Evolutionary conservation across 1,140 invertebrate species (phyloP).

Genomic region (Drosophila cardini): DNA sequence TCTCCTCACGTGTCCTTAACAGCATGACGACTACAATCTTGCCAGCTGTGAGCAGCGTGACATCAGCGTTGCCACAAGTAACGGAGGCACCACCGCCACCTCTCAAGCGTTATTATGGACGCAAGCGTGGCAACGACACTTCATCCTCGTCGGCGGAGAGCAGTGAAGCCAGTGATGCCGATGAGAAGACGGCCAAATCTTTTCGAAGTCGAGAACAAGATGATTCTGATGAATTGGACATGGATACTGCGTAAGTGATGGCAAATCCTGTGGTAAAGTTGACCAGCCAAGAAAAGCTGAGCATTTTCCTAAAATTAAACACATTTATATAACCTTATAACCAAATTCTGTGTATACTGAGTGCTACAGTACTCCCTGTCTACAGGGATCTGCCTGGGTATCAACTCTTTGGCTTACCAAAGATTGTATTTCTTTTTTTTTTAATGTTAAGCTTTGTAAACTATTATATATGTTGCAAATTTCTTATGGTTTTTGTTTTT

Average conservation of each 20-base stretch:
- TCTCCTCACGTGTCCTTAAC: conserved; percentile 54
- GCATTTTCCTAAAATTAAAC: background rate
- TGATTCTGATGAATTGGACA: conserved; percentile 77
- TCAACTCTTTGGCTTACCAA: too few relatives aligned
- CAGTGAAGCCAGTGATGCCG: conserved; percentile 63
- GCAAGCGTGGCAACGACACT: conserved; percentile 87
- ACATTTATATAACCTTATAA: too few relatives aligned
- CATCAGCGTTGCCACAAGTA: conserved; percentile 48
- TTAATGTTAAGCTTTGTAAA: too few relatives aligned
- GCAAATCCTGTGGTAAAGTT: conserved; percentile 71
- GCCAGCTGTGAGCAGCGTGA: background rate
- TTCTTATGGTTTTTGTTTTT: background rate
- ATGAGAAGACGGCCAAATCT: conserved; percentile 57
- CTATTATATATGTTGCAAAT: background rate
- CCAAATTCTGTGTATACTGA: too few relatives aligned
- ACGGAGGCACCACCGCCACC: conserved; percentile 81
- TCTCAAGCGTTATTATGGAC: conserved; percentile 88
- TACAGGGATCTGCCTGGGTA: too few relatives aligned
- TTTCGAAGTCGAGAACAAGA: conserved; percentile 53
- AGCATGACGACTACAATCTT: conserved; percentile 12
- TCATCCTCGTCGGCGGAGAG: conserved; percentile 78
- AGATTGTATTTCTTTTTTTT: too few relatives aligned
- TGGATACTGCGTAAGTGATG: conserved; percentile 83
- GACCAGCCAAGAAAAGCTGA: conserved; percentile 34
- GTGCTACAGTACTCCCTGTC: too few relatives aligned